A percentile compares a stretch with the other conserved stretches of the same genome.
Evolutionary conservation across 2,888 invertebrate species (phyloP).

Genomic region (Drosophila putrida): DNA sequence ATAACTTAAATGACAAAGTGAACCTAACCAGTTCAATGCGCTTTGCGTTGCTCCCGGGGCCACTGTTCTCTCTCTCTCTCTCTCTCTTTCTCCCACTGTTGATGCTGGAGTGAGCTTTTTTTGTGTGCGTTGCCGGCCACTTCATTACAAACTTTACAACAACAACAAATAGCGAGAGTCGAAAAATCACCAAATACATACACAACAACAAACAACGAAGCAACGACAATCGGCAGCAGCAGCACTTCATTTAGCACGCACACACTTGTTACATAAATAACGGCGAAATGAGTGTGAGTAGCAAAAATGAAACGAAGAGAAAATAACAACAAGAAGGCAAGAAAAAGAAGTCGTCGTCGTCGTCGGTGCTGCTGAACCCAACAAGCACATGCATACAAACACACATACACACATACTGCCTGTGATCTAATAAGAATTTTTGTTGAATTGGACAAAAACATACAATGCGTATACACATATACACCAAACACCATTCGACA

Average conservation of each 20-base stretch:
- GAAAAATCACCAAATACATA: constrained; percentile 58
- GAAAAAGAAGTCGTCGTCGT: constrained; percentile 63
- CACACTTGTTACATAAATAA: constrained; percentile 84
- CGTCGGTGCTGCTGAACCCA: constrained; percentile 60
- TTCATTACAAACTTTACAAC: constrained; percentile 42
- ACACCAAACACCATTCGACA: constrained; percentile 6
- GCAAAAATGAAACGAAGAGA: constrained; percentile 47
- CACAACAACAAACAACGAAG: constrained; percentile 9
- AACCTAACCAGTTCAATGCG: constrained; percentile 76
- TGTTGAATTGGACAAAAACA: constrained; percentile 59
- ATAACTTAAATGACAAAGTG: constrained; percentile 63
- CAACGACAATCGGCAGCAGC: constrained; percentile 12
- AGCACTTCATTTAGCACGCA: constrained; percentile 73
- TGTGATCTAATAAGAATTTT: constrained; percentile 68
- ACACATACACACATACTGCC: constrained; percentile 19
- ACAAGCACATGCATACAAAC: constrained; percentile 41
- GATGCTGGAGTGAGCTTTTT: constrained; percentile 32
- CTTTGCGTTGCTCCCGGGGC: constrained; percentile 59
- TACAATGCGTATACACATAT: constrained; percentile 7
- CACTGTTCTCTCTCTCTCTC: constrained; percentile 1
- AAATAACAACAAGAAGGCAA: constrained; percentile 56
- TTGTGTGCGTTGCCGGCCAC: constrained; percentile 31
- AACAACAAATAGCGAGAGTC: constrained; percentile 35
- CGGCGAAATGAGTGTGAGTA: constrained; percentile 76
- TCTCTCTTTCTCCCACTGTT: constrained; percentile 4